phyloP scores from a whole-genome alignment of 2,797 vertebrate species.

The Hylomyscus alleni region DNA sequence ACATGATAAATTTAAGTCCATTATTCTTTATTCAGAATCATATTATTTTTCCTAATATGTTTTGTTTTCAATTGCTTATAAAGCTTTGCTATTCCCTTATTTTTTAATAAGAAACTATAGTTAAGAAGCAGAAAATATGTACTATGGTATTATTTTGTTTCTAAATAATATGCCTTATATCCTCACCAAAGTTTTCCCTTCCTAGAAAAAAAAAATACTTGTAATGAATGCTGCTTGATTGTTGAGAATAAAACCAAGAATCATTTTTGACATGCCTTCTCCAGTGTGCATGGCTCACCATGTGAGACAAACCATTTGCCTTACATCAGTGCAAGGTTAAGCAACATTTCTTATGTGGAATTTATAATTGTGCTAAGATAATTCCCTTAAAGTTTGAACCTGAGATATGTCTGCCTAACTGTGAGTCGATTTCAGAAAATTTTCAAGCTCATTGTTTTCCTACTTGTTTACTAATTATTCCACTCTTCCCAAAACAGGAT shows the following conservation, averaged over 20 bases:
- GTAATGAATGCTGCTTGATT: background rate
- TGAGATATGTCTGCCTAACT: background rate
- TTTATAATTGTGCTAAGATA: background rate
- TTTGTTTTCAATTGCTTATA: constrained; percentile 1
- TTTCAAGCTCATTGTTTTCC: background rate
- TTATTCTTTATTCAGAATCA: background rate
- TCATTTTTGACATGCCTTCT: background rate
- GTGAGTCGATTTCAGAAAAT: background rate
- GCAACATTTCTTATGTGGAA: background rate
- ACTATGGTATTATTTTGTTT: background rate
- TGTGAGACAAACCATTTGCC: constrained; percentile 21
- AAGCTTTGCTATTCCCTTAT: background rate
- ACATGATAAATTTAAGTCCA: background rate
- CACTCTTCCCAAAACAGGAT: background rate
- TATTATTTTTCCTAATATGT: background rate
- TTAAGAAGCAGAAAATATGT: background rate
- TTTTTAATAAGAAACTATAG: background rate
- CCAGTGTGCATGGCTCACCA: background rate
- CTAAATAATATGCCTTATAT: background rate
- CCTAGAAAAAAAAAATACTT: background rate
- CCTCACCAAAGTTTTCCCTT: background rate
- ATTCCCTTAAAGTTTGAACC: background rate
- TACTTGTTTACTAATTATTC: constrained; percentile 41
- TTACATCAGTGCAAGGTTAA: background rate
- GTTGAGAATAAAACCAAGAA: constrained; percentile 44